phyloP scores from a whole-genome alignment of 2,888 invertebrate species.

The Nomada flava region DNA sequence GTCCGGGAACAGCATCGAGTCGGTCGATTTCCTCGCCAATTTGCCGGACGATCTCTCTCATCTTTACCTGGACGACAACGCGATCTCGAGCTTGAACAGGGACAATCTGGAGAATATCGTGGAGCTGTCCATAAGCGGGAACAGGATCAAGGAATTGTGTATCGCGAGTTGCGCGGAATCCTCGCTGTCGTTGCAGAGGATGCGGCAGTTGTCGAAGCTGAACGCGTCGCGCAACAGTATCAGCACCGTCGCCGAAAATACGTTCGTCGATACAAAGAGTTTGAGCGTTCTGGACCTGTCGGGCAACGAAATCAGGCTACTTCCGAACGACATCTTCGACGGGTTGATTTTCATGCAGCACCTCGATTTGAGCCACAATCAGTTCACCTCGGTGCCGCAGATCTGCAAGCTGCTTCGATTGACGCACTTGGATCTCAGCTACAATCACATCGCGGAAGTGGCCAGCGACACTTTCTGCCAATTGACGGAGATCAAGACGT shows the following conservation, averaged over 20 bases:
- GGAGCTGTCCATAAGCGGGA: constrained; percentile 66
- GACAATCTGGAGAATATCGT: constrained; percentile 21
- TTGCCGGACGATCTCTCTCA: constrained; percentile 23
- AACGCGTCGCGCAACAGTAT: constrained; percentile 48
- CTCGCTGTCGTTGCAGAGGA: constrained; percentile 1
- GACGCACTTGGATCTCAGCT: constrained; percentile 16
- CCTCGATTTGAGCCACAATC: constrained; percentile 30
- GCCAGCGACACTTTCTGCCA: background rate
- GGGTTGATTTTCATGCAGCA: fast-evolving
- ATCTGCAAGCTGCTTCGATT: background rate
- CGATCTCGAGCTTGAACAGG: constrained; percentile 44
- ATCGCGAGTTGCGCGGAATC: constrained; percentile 37
- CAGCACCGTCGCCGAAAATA: background rate
- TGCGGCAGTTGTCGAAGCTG: background rate
- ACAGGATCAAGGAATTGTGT: constrained; percentile 56
- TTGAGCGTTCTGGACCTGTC: constrained; percentile 48
- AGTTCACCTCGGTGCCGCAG: constrained; percentile 24
- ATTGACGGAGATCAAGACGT: background rate
- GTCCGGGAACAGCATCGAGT: constrained; percentile 34
- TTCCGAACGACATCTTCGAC: background rate
- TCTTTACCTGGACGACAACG: constrained; percentile 74
- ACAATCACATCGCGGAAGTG: constrained; percentile 33
- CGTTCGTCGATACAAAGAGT: background rate
- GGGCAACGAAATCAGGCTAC: background rate
- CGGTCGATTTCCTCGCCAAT: constrained; percentile 22